Conservation (phyloP, 2,113 vertebrate species). For the Dipodomys stephensi region DNA sequence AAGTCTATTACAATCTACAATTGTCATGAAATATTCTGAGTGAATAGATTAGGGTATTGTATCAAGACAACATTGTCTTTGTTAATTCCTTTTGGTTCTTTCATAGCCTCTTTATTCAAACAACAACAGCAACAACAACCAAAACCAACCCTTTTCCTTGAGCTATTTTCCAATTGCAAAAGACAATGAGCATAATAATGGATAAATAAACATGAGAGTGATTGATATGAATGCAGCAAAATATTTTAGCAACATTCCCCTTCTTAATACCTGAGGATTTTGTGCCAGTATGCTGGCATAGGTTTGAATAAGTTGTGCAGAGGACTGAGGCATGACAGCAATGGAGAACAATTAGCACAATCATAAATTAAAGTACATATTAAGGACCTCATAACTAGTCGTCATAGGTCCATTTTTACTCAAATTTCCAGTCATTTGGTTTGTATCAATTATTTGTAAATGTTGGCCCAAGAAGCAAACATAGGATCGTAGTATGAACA, state of each 20-base stretch:
- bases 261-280: neutral
- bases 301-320: neutral
- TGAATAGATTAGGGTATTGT: neutral
- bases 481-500: neutral
- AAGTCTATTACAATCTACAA: neutral
- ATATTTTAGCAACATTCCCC: neutral
- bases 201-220: neutral
- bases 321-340: neutral
- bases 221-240: neutral
- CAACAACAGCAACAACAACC: no score
- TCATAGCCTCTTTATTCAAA: neutral
- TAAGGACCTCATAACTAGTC: neutral
- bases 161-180: conserved; percentile 49
- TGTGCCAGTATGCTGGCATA: neutral
- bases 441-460: neutral
- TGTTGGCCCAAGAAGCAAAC: neutral
- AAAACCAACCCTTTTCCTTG: conserved; percentile 22
- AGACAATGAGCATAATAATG: neutral
- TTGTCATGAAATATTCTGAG: conserved; percentile 33
- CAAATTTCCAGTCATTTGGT: neutral
- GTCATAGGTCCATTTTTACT: neutral
- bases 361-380: neutral
- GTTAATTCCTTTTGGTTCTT: conserved; percentile 14
- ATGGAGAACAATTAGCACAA: neutral
- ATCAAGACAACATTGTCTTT: conserved; percentile 3